A percentile compares a stretch with the other conserved stretches of the same genome.
Conservation (phyloP, 2,113 vertebrate genomes). For the Psilopogon haemacephalus region DNA sequence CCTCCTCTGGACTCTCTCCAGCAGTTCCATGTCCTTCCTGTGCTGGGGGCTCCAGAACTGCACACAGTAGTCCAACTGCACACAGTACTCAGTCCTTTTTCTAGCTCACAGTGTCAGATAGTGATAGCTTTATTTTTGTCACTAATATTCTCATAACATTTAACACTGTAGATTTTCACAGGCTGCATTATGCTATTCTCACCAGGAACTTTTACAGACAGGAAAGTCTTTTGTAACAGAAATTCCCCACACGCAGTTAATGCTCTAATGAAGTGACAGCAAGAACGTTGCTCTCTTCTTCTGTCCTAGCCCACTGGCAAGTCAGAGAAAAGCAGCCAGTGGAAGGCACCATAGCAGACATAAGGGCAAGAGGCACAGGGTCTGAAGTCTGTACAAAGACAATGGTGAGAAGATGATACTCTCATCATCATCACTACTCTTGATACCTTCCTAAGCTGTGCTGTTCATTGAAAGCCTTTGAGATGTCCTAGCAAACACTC, state of each 20-base stretch:
- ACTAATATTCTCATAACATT: background rate
- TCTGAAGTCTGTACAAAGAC: background rate
- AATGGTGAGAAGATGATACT: background rate
- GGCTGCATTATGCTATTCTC: background rate
- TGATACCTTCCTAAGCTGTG: background rate
- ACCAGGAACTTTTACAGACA: background rate
- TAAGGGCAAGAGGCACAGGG: background rate
- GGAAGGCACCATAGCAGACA: background rate
- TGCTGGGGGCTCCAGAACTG: too few species aligned
- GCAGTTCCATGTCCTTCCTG: too few species aligned
- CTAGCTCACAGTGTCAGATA: background rate
- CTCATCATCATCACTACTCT: background rate
- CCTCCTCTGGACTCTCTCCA: too few species aligned
- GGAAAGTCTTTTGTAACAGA: background rate
- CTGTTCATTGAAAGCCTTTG: background rate
- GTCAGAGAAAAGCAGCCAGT: background rate
- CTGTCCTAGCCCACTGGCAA: background rate
- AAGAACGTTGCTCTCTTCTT: background rate
- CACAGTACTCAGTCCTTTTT: too few species aligned
- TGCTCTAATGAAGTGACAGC: background rate
- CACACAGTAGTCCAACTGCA: too few species aligned
- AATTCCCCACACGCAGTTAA: background rate
- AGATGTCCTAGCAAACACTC: fast-evolving
- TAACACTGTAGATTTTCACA: background rate
- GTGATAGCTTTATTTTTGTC: background rate